A percentile compares a stretch with the other conserved stretches of the same genome.
These are phyloP conservation scores for cattle (Bos taurus) DNA, from an alignment of 2,113 vertebrate genomes.

Conservation along the genomic window ARS-UCD2.0 NC_037329.1:117915001-117915500, in stretches of 20 bases:
- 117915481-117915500: neutral
- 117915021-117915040: neutral
- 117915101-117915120: neutral
- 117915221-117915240: neutral
- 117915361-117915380: neutral
- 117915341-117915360: neutral
- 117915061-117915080: neutral
- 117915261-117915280: neutral
- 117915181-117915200: neutral
- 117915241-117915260: neutral
- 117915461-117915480: neutral
- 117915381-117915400: neutral
- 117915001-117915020: neutral
- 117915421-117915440: neutral
- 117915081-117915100: neutral
- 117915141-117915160: neutral
- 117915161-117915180: neutral
- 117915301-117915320: neutral
- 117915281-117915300: neutral
- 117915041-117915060: neutral
- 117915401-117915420: neutral
- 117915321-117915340: neutral
- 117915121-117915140: neutral
- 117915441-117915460: neutral
- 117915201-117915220: neutral